A percentile compares a stretch with the other conserved stretches of the same genome.
Evolutionary conservation across 2,888 invertebrate species (phyloP).

Genomic region (Caenorhabditis wallacei): DNA sequence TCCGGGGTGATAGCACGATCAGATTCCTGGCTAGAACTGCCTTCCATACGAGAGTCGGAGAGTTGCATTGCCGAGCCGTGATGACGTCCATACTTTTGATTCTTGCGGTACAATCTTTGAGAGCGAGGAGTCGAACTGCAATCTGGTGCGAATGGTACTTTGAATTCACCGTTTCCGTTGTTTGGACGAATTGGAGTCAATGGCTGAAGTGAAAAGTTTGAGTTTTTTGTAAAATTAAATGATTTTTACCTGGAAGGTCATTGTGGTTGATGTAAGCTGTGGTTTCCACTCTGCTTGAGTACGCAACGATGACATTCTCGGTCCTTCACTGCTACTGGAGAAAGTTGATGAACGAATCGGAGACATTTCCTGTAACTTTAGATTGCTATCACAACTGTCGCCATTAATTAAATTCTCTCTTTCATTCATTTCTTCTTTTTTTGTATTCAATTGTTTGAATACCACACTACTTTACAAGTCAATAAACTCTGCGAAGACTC

Average conservation of each 20-base stretch:
- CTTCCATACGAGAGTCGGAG: constrained; percentile 54
- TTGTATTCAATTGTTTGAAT: not conserved
- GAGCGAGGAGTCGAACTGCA: constrained; percentile 47
- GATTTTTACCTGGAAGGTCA: constrained; percentile 53
- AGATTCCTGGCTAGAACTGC: constrained; percentile 45
- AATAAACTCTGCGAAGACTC: not conserved
- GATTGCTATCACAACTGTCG: constrained; percentile 36
- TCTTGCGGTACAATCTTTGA: constrained; percentile 44
- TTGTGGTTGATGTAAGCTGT: constrained; percentile 62
- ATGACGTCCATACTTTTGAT: constrained; percentile 43
- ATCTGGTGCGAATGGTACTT: constrained; percentile 26
- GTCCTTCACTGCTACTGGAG: constrained; percentile 36
- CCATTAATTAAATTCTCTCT: constrained; percentile 36
- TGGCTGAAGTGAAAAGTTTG: constrained; percentile 28
- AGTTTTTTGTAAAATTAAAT: not conserved
- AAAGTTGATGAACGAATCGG: constrained; percentile 58
- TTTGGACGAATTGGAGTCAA: constrained; percentile 12
- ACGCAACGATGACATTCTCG: constrained; percentile 48
- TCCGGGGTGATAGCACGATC: constrained; percentile 31
- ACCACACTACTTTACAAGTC: not conserved
- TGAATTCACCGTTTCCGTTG: constrained; percentile 21
- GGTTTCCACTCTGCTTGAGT: constrained; percentile 55
- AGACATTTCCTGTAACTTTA: constrained; percentile 65
- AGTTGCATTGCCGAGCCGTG: constrained; percentile 18
- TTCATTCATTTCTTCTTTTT: not conserved